Conservation (phyloP, 2,888 invertebrate genomes). For the Orthonychiurus folsomi region DNA sequence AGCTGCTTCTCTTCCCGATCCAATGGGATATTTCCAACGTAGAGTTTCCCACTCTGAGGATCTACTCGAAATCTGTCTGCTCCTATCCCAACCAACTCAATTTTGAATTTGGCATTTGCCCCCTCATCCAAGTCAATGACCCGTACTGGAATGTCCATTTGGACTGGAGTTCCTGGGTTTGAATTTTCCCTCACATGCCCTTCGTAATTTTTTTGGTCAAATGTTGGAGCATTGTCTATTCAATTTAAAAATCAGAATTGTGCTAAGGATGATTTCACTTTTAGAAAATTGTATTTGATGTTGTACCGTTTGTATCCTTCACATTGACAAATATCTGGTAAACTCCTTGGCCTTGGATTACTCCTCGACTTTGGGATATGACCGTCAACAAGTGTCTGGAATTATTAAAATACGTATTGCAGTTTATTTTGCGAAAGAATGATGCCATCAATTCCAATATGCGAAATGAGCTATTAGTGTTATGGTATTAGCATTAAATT, state of each 20-base stretch:
- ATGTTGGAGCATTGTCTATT: constrained; percentile 51
- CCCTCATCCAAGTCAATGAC: constrained; percentile 65
- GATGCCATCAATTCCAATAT: no score
- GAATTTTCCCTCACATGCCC: constrained; percentile 72
- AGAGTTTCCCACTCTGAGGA: constrained; percentile 55
- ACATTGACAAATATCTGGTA: constrained; percentile 70
- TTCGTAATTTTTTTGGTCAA: constrained; percentile 61
- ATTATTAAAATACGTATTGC: no score
- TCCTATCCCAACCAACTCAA: constrained; percentile 64
- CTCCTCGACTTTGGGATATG: constrained; percentile 64
- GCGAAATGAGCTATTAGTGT: background rate
- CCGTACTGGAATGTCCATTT: constrained; percentile 57
- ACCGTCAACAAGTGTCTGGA: constrained; percentile 56
- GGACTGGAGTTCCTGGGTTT: constrained; percentile 58
- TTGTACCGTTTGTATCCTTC: constrained; percentile 76
- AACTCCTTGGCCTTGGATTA: constrained; percentile 59
- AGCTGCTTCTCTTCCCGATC: constrained; percentile 64
- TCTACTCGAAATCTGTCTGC: constrained; percentile 64
- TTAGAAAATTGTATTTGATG: no score
- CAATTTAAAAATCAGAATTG: background rate
- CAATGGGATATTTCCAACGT: constrained; percentile 50
- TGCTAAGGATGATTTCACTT: no score
- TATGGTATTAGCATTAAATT: constrained; percentile 5
- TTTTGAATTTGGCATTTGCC: constrained; percentile 58
- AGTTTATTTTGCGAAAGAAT: no score